These are phyloP conservation scores for Phalera bucephala DNA, from an alignment of 2,888 invertebrate species.

Conservation along the genomic window DNA sequence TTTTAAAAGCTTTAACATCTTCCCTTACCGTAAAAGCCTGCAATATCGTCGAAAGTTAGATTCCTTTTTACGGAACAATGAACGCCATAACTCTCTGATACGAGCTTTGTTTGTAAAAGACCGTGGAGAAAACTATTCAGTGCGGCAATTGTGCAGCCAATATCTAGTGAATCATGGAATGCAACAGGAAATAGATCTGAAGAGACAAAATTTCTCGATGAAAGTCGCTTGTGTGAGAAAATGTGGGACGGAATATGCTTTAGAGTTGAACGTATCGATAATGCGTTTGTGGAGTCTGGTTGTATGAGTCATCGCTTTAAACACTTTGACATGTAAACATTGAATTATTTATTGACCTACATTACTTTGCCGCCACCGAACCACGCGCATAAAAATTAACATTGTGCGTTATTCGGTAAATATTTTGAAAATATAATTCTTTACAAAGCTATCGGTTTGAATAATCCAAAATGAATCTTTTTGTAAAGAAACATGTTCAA, in stretches of 20 bases:
- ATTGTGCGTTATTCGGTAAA: too few relatives aligned
- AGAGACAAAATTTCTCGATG: slow-evolving; percentile 2
- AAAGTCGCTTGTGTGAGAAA: neutral
- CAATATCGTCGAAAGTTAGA: slow-evolving; percentile 15
- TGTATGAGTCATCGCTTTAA: neutral
- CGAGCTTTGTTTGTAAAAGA: slow-evolving; percentile 9
- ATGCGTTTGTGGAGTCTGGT: neutral
- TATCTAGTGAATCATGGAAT: slow-evolving; percentile 6
- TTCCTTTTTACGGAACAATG: slow-evolving; percentile 18
- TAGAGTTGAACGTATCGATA: neutral
- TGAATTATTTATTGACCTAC: neutral
- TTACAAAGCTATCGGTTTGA: too few relatives aligned
- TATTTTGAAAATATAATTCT: too few relatives aligned
- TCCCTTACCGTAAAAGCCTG: slow-evolving; percentile 11
- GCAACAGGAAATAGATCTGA: slow-evolving; percentile 5
- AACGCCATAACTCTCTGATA: slow-evolving; percentile 22
- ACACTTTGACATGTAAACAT: neutral
- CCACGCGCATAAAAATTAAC: too few relatives aligned
- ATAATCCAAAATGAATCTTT: too few relatives aligned
- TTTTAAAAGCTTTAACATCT: slow-evolving; percentile 11
- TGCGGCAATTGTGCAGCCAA: slow-evolving; percentile 6
- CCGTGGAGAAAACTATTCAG: slow-evolving; percentile 8
- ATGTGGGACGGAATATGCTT: too few relatives aligned
- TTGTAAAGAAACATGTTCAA: too few relatives aligned
- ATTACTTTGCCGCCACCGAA: neutral